These are phyloP conservation scores for Coptodon rendalli DNA, from an alignment of 2,113 vertebrate genomes.

Conservation along the genomic window DNA sequence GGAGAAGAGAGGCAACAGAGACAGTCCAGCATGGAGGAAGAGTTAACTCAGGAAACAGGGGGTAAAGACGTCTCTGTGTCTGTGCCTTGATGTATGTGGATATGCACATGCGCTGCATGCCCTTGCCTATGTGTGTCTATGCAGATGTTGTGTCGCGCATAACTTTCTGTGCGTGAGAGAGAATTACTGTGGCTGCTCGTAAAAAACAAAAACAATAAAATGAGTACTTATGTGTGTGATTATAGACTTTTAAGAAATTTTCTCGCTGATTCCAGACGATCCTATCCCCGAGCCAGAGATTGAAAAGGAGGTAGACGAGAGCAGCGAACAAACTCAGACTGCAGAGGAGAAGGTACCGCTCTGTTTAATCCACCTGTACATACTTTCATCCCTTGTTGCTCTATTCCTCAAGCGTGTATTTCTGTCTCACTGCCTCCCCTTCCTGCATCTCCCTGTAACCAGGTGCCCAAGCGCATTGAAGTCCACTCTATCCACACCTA, in stretches of 20 bases:
- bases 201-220: background rate
- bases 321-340: background rate
- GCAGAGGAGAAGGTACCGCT: slow-evolving; percentile 43
- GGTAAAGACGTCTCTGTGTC: slow-evolving; percentile 42
- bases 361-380: background rate
- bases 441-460: slow-evolving; percentile 13
- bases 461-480: slow-evolving; percentile 71
- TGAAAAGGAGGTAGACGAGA: slow-evolving; percentile 50
- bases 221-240: background rate
- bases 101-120: background rate
- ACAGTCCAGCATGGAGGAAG: slow-evolving; percentile 64
- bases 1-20: slow-evolving; percentile 75
- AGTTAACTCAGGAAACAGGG: slow-evolving; percentile 49
- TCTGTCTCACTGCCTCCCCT: background rate
- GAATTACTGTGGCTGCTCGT: background rate
- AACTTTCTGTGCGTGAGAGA: background rate
- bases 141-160: background rate
- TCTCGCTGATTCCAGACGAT: slow-evolving; percentile 30
- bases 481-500: slow-evolving; percentile 86
- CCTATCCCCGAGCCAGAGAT: slow-evolving; percentile 20
- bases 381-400: background rate
- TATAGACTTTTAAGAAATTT: background rate
- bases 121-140: background rate
- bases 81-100: background rate
- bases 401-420: background rate